These are phyloP conservation scores for Ceratitis capitata DNA, from an alignment of 1,140 invertebrate genomes.

Conservation along the genomic window DNA sequence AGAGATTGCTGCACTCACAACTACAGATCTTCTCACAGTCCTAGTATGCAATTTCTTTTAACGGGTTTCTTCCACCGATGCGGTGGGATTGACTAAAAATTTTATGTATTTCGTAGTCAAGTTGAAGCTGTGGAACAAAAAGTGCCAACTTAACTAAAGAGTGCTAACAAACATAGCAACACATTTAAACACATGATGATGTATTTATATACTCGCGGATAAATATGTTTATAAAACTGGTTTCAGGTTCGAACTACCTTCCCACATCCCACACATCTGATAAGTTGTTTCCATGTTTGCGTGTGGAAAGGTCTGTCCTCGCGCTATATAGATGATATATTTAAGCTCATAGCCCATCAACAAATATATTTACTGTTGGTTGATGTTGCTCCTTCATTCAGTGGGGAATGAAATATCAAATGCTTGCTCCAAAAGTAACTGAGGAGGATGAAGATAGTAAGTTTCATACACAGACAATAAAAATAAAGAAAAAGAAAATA, in stretches of 20 bases:
- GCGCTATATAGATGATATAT: background rate
- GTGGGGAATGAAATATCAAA: background rate
- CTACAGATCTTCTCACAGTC: no score
- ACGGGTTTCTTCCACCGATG: background rate
- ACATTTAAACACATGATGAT: no score
- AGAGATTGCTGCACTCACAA: background rate
- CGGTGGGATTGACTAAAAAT: background rate
- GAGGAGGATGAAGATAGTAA: background rate
- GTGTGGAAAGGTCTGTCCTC: background rate
- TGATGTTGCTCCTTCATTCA: background rate
- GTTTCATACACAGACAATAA: background rate
- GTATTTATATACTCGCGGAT: no score
- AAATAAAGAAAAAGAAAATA: no score
- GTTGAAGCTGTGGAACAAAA: background rate
- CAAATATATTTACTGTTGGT: background rate
- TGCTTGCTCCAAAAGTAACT: background rate
- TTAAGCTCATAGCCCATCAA: slow-evolving; percentile 17
- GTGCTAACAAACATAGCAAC: no score
- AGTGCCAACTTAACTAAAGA: background rate
- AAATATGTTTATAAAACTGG: no score
- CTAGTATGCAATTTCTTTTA: background rate
- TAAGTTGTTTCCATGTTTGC: no score
- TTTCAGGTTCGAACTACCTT: no score
- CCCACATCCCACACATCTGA: no score
- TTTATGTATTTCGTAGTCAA: background rate